Base-by-base conservation (phyloP, 2,888 invertebrate species). In the Trichopria drosophilae region DNA sequence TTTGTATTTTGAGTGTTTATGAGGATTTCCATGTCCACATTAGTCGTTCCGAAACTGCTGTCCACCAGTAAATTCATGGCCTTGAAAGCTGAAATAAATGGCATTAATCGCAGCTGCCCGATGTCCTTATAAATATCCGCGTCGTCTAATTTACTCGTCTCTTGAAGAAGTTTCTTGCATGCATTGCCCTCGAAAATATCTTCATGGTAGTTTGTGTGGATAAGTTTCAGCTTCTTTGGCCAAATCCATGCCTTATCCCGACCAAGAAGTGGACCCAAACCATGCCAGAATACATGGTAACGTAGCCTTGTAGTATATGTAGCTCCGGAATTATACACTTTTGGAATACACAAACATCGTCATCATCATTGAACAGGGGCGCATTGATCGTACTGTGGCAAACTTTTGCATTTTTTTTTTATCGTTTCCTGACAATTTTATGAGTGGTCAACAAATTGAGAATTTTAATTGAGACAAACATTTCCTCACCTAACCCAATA, bases 291-390 rank as follows among this genome's bases (percentile, higher is more conserved):
- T 35, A 19, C 12, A 35, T 35, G 35, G 15, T 35, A 1, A 39
- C 39, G 16, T 15, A 24, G 20, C 39, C 24, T 39, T 39, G 39
- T 19, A 39, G 9, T 13, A 39, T 39, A 39, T 39, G 24, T 13
- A 24, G 16, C 15, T 24, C 39, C 24, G 24, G 39, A 24, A 39
- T 39, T 10, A 39, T 15, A 35, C 19, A 35, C 15, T 35, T 35
- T 35, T 19, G 18, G 15, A 35, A 12, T 15, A 35, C 3, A 13
- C 5, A 35, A 9, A 39, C 9, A 15, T 39, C 24, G 6, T 39
- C 24, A 39, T 24, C 10, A 7, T 24, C 39, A 15, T 39, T 24
- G 4, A 23, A 39, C n/a, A 24, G 39, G 12, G 22, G 39, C 10
- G 22, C 10, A 39, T 39, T 24, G 10, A 39, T 24, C 15, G 39